Conservation (phyloP, 2,113 vertebrate genomes). For the Bos taurus region DNA sequence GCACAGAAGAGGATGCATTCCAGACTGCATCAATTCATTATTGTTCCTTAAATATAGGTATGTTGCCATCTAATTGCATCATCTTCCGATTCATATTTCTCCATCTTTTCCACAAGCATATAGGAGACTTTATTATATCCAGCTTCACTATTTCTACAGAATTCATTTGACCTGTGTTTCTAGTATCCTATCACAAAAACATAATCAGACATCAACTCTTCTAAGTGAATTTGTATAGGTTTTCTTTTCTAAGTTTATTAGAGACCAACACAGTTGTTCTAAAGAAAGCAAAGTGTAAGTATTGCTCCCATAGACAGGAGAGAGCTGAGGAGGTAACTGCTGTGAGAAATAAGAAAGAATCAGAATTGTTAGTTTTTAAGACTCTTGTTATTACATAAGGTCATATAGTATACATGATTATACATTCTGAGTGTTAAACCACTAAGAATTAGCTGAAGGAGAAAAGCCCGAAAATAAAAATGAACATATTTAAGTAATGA, state of each 20-base stretch:
- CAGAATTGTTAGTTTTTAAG: neutral
- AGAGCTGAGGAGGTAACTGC: neutral
- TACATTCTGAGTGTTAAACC: neutral
- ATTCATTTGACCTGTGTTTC: neutral
- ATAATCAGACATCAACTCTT: neutral
- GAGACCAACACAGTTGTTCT: neutral
- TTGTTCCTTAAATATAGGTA: neutral
- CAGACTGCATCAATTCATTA: neutral
- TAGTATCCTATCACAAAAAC: neutral
- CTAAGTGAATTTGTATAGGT: neutral
- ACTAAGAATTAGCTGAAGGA: neutral
- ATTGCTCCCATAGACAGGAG: neutral
- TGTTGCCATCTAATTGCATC: neutral
- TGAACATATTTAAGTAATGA: neutral
- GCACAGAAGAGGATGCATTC: neutral
- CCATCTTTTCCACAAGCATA: neutral
- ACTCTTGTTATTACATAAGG: neutral
- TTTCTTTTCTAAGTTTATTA: neutral
- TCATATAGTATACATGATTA: neutral
- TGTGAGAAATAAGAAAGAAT: neutral
- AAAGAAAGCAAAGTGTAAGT: neutral
- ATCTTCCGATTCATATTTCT: neutral
- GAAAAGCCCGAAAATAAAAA: neutral
- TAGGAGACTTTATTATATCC: neutral
- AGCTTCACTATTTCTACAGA: neutral